Base-by-base conservation (phyloP, 2,113 vertebrate genomes). In the Platichthys flesus region DNA sequence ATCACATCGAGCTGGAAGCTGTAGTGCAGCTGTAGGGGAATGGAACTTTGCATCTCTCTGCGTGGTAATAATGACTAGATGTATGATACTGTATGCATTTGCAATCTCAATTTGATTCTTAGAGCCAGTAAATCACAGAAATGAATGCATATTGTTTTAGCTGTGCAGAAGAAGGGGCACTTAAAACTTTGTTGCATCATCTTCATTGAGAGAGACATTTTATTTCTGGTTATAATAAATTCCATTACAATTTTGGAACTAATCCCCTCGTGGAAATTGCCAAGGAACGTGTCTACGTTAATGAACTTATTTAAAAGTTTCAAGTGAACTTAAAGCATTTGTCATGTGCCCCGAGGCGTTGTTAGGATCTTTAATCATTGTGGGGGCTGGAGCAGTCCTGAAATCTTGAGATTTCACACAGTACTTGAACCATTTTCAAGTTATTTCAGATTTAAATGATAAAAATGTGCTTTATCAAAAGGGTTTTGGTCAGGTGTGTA, bases 41-140 rank as follows among this genome's bases (percentile, higher is more conserved):
- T 79, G 78, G 77, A 85, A 80, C 77, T 83, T 68, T 0, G 67
- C n/a, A 42, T 85, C 24, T 21, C 56, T 28, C 82, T 78, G 81
- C 20, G n/a, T 57, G 84, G 77, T 81, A 89, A 91, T 93, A 85
- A 90, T 80, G 87, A 89, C 81, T 65, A 66, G 59, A 90, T 90
- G 78, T 89, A 80, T 90, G 88, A 89, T 81, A 85, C 8, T 21
- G 35, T 62, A 12, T 79, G 74, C 71, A 88, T 86, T 81, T 84
- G 81, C 84, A 86, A 85, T 90, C 72, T 89, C 85, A 87, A 89
- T 91, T 89, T 85, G 81, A 88, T 88, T 90, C 81, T 74, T 71
- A 81, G 61, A 77, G 61, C 75, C 66, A 78, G 49, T 90, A 90
- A 91, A 90, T 93, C 89, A 90, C 45, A 72, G 67, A 90, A 90